phyloP scores from a whole-genome alignment of 2,113 vertebrate species.

The Rafetus swinhoei region DNA sequence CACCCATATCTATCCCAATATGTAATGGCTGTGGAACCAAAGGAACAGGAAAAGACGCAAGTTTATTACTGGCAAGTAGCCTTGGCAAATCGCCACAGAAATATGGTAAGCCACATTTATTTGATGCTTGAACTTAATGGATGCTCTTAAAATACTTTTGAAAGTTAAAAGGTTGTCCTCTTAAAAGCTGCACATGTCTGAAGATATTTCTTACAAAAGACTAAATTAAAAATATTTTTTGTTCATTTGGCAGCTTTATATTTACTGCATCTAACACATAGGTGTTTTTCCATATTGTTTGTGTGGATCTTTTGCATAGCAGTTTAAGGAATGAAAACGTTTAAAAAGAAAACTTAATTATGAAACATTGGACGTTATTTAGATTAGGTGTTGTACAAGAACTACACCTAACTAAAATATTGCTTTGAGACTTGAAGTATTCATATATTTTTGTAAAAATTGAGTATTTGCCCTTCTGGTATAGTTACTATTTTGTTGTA shows the following conservation, averaged over 20 bases:
- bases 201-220: background rate
- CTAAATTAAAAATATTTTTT: background rate
- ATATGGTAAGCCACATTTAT: slow-evolving; percentile 82
- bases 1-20: slow-evolving; percentile 84
- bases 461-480: background rate
- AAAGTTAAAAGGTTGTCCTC: background rate
- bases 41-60: slow-evolving; percentile 83
- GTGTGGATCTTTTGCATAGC: background rate
- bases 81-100: slow-evolving; percentile 87
- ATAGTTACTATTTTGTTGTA: background rate
- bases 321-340: background rate
- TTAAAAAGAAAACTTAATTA: background rate
- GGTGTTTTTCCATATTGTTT: background rate
- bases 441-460: background rate
- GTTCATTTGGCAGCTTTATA: background rate
- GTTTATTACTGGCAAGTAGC: slow-evolving; percentile 81
- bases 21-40: slow-evolving; percentile 94
- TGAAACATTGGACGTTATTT: background rate
- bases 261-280: background rate
- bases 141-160: background rate
- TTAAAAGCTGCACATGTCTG: slow-evolving; percentile 26
- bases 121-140: background rate
- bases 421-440: background rate
- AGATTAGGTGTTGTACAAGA: accelerated
- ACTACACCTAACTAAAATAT: background rate